Conservation (phyloP, 1,140 invertebrate species). For the Drosophila parabipectinata region DNA sequence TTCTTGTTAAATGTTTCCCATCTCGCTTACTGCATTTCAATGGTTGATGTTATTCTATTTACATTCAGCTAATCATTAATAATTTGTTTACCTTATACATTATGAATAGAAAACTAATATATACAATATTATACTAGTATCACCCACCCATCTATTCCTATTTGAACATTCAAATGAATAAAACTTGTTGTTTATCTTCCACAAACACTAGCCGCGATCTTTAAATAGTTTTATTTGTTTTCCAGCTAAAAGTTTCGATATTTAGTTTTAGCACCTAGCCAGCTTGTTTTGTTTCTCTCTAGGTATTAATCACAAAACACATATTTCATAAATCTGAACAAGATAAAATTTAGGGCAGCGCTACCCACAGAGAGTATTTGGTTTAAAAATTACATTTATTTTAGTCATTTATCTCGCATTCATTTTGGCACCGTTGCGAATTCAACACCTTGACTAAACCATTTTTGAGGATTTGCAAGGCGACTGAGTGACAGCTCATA, state of each 20-base stretch:
- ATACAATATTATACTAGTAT: too few species aligned
- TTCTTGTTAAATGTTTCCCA: background rate
- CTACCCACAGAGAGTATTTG: background rate
- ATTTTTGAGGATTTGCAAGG: slow-evolving; percentile 20
- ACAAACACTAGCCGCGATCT: background rate
- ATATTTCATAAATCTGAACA: background rate
- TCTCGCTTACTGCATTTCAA: too few species aligned
- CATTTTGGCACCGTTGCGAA: background rate
- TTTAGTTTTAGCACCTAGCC: background rate
- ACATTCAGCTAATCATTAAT: background rate
- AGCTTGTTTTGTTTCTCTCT: background rate
- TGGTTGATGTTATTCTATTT: too few species aligned
- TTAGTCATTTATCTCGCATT: too few species aligned
- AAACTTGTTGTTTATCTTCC: background rate
- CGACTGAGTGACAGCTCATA: slow-evolving; percentile 29
- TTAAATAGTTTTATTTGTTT: slow-evolving; percentile 13
- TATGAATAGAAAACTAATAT: background rate
- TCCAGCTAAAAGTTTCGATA: background rate
- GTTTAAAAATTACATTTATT: background rate
- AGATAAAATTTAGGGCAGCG: background rate
- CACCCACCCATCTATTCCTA: background rate
- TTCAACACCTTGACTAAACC: slow-evolving; percentile 26
- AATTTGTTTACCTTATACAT: background rate
- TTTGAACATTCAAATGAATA: background rate
- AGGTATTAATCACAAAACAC: background rate